A percentile compares a stretch with the other conserved stretches of the same genome.
phyloP scores from a whole-genome alignment of 2,888 invertebrate species.

The Epinotia bilunana region DNA sequence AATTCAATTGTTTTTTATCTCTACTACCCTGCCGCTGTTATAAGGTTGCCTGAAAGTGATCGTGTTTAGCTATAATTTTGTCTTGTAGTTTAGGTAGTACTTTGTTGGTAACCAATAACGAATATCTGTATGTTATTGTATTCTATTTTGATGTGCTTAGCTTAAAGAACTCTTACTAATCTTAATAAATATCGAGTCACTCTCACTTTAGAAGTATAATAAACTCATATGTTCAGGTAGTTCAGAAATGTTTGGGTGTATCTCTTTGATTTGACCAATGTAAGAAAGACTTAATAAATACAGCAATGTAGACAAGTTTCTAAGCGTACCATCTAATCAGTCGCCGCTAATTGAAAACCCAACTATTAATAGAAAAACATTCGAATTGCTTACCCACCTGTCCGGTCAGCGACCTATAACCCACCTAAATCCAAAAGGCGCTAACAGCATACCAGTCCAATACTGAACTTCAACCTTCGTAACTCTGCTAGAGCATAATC shows the following conservation, averaged over 20 bases:
- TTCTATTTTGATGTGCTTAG: no score
- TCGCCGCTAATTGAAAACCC: conserved; percentile 35
- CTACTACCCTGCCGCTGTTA: no score
- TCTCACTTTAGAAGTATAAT: no score
- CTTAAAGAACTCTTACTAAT: no score
- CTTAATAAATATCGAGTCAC: no score
- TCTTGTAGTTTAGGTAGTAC: no score
- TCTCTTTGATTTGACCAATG: neutral
- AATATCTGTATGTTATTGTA: no score
- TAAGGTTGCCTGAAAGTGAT: no score
- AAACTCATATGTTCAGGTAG: no score
- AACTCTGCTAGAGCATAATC: conserved; percentile 62
- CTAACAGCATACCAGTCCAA: neutral
- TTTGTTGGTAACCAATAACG: no score
- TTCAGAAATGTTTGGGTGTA: neutral
- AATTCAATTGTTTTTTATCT: no score
- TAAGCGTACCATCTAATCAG: conserved; percentile 30
- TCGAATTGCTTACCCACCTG: conserved; percentile 37
- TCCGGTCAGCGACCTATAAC: conserved; percentile 57
- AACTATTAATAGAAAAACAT: conserved; percentile 45
- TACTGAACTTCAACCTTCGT: conserved; percentile 44
- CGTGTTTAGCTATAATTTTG: no score
- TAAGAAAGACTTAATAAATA: conserved; percentile 1
- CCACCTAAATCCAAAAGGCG: conserved; percentile 4
- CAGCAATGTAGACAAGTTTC: neutral